Percentiles rank a stretch among this genome's conserved stretches.
phyloP scores from a whole-genome alignment of 2,113 vertebrate genomes.

The Lynx canadensis region DNA sequence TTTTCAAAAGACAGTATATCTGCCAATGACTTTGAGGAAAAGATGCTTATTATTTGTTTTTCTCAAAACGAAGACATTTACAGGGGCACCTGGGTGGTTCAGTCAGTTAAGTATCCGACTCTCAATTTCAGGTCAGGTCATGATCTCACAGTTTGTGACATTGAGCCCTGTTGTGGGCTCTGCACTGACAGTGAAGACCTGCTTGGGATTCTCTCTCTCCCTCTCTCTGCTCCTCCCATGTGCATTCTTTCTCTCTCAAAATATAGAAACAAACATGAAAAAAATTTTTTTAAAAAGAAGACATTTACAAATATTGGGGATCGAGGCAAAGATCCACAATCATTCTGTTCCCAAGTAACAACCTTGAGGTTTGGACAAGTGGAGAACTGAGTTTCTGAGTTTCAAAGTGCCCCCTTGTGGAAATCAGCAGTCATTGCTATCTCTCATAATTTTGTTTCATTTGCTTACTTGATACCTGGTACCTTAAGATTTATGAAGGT shows the following conservation, averaged over 20 bases:
- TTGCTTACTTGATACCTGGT: neutral
- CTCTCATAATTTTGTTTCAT: neutral
- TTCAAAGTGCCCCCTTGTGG: constrained; percentile 81
- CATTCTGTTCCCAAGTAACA: neutral
- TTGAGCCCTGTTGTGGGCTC: too few relatives aligned
- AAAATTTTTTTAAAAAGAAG: neutral
- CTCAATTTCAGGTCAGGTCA: too few relatives aligned
- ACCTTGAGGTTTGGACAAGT: neutral
- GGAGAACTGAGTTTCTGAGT: constrained; percentile 45
- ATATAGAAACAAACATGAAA: too few relatives aligned
- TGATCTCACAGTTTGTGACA: too few relatives aligned
- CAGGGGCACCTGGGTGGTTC: neutral
- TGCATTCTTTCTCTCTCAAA: too few relatives aligned
- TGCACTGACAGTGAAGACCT: too few relatives aligned
- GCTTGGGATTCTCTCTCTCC: too few relatives aligned
- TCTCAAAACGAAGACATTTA: neutral
- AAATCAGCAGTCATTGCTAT: constrained; percentile 28
- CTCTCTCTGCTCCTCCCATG: too few relatives aligned
- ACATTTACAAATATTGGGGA: neutral
- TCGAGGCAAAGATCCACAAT: neutral
- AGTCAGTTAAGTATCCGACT: too few relatives aligned
- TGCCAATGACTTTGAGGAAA: neutral
- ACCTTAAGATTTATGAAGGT: neutral
- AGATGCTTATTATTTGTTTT: neutral
- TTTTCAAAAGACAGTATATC: constrained; percentile 39